Evolutionary conservation across 2,888 invertebrate genomes (phyloP).

Genomic region (Agrilus cyanescens): DNA sequence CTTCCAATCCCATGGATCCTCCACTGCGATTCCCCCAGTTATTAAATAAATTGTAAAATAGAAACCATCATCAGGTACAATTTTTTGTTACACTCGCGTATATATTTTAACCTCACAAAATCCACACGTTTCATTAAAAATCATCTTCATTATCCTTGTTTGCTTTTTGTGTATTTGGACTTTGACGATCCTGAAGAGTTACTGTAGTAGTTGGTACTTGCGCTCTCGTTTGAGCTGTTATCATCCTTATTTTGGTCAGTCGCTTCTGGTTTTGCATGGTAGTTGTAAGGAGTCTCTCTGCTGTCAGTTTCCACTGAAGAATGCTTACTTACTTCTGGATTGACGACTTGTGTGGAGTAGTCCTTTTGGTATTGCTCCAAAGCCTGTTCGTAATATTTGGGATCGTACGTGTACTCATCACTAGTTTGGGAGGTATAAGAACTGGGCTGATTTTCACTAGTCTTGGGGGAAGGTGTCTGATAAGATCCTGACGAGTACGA

Average conservation of each 20-base stretch:
- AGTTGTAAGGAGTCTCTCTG: slow-evolving; percentile 14
- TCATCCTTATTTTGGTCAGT: not conserved
- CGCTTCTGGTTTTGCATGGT: slow-evolving; percentile 17
- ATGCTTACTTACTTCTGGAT: slow-evolving; percentile 1
- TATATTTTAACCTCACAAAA: too few relatives aligned
- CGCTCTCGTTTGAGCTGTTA: too few relatives aligned
- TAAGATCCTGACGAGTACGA: too few relatives aligned
- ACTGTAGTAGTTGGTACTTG: not conserved
- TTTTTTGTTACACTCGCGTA: too few relatives aligned
- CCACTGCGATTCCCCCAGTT: too few relatives aligned
- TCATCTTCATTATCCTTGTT: slow-evolving; percentile 3
- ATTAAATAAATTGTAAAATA: too few relatives aligned
- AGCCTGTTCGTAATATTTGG: slow-evolving; percentile 10
- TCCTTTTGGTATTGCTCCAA: slow-evolving; percentile 3
- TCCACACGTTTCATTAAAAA: not conserved
- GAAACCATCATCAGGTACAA: too few relatives aligned
- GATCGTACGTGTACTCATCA: slow-evolving; percentile 6
- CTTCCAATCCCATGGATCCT: too few relatives aligned
- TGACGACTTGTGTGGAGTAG: not conserved
- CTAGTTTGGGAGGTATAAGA: slow-evolving; percentile 1
- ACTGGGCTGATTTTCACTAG: slow-evolving; percentile 6
- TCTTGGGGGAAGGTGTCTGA: not conserved
- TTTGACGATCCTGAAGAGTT: not conserved
- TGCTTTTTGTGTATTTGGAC: not conserved
- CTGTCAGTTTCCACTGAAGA: not conserved